phyloP scores from a whole-genome alignment of 2,888 invertebrate genomes.

The Mellilla xanthometata region DNA sequence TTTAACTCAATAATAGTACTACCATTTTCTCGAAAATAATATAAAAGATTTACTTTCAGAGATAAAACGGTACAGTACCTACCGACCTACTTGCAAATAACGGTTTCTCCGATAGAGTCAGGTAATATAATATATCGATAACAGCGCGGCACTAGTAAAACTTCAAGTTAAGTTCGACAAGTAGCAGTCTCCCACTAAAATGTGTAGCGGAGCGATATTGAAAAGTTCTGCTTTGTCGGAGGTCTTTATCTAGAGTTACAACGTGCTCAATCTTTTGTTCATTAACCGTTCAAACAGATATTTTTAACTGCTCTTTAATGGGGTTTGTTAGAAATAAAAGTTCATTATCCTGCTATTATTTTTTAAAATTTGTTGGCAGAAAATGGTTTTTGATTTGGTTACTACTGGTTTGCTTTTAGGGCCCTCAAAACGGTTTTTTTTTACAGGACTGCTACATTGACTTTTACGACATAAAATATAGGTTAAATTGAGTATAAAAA shows the following conservation, averaged over 20 bases:
- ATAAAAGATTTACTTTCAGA: too few relatives aligned
- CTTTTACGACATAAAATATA: too few relatives aligned
- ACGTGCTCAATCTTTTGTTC: conserved; percentile 40
- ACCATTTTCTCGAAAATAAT: too few relatives aligned
- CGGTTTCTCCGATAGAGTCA: neutral
- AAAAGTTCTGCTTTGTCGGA: conserved; percentile 65
- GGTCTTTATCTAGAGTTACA: conserved; percentile 47
- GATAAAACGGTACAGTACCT: too few relatives aligned
- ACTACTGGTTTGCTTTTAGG: too few relatives aligned
- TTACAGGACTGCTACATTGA: too few relatives aligned
- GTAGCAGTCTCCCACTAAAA: conserved; percentile 72
- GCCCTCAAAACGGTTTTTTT: too few relatives aligned
- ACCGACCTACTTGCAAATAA: too few relatives aligned
- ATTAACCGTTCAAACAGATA: conserved; percentile 36
- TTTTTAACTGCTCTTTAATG: conserved; percentile 30
- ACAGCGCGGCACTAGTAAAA: conserved; percentile 37
- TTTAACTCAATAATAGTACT: too few relatives aligned
- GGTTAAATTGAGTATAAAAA: too few relatives aligned
- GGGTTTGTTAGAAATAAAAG: conserved; percentile 23
- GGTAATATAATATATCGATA: conserved; percentile 13
- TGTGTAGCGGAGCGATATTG: conserved; percentile 78
- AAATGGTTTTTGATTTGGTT: too few relatives aligned
- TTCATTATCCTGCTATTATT: conserved; percentile 2
- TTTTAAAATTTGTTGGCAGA: too few relatives aligned
- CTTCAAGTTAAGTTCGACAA: conserved; percentile 67